A percentile compares a stretch with the other conserved stretches of the same genome.
Conservation (phyloP, 2,888 invertebrate genomes). For the Timema cristinae region DNA sequence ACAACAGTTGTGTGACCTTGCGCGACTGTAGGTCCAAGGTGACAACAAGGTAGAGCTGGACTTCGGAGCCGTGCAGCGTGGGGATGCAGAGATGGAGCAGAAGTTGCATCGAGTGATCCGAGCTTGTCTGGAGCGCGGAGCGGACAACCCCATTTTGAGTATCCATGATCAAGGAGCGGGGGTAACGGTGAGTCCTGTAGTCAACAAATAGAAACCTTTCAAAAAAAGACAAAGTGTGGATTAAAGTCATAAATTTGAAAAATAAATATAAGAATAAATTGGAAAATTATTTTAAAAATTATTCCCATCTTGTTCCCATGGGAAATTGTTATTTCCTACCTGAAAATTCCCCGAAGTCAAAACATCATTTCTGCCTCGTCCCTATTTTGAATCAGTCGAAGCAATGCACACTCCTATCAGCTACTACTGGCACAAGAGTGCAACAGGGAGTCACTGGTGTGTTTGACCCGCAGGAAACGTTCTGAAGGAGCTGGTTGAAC, state of each 20-base stretch:
- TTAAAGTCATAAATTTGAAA: no score
- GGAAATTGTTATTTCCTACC: no score
- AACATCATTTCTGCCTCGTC: no score
- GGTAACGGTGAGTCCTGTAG: constrained; percentile 64
- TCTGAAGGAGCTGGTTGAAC: constrained; percentile 93
- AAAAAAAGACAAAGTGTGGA: no score
- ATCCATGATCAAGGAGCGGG: constrained; percentile 99
- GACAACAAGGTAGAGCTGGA: constrained; percentile 81
- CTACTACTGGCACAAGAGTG: background rate
- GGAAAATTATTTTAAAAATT: no score
- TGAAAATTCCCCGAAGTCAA: no score
- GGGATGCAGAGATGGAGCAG: constrained; percentile 98
- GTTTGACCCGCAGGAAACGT: constrained; percentile 72
- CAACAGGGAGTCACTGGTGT: background rate
- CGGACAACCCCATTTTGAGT: constrained; percentile 82
- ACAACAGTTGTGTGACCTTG: background rate
- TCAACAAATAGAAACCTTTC: no score
- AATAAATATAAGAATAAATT: no score
- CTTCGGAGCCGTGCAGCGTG: constrained; percentile 93
- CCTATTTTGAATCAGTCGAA: no score
- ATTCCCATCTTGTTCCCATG: no score
- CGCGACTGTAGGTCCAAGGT: constrained; percentile 68
- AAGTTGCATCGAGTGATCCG: constrained; percentile 91
- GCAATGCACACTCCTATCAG: background rate
- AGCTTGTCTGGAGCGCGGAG: constrained; percentile 80